These are phyloP conservation scores for Microcebus murinus DNA, from an alignment of 2,113 vertebrate species.

Conservation along the genomic window DNA sequence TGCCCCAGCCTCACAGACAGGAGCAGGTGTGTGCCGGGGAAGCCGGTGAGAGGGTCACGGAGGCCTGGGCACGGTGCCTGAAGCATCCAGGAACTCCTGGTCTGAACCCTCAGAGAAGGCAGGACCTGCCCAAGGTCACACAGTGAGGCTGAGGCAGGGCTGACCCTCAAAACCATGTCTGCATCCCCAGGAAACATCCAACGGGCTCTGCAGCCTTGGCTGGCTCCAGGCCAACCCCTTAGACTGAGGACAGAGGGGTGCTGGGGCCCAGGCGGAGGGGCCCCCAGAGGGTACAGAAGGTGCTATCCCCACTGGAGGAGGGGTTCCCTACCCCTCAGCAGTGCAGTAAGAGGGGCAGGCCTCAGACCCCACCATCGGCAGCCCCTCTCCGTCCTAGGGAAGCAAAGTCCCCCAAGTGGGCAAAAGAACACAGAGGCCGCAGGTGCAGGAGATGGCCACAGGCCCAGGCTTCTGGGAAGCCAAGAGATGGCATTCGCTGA, in stretches of 20 bases:
- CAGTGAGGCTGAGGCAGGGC: neutral
- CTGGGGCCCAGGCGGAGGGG: neutral
- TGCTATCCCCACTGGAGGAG: neutral
- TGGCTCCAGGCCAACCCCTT: neutral
- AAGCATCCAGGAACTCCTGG: neutral
- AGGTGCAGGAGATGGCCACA: neutral
- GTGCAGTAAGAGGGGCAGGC: neutral
- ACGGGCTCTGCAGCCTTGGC: neutral
- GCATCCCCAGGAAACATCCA: neutral
- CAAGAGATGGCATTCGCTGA: neutral
- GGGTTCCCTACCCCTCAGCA: neutral
- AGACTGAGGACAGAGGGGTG: neutral
- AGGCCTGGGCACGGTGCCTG: neutral
- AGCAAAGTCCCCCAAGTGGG: neutral
- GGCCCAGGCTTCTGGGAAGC: neutral
- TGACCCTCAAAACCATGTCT: neutral
- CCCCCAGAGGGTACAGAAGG: neutral
- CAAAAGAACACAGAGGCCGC: neutral
- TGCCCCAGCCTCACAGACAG: constrained; percentile 22
- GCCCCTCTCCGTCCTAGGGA: neutral
- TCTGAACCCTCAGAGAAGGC: neutral
- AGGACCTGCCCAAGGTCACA: neutral
- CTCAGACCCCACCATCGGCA: neutral
- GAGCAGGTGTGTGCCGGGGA: neutral
- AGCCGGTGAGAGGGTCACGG: neutral